Evolutionary conservation across 2,888 invertebrate species (phyloP), one percentile per base, ranked within the genome.

Genomic region (Cataglyphis altisquamis): DNA sequence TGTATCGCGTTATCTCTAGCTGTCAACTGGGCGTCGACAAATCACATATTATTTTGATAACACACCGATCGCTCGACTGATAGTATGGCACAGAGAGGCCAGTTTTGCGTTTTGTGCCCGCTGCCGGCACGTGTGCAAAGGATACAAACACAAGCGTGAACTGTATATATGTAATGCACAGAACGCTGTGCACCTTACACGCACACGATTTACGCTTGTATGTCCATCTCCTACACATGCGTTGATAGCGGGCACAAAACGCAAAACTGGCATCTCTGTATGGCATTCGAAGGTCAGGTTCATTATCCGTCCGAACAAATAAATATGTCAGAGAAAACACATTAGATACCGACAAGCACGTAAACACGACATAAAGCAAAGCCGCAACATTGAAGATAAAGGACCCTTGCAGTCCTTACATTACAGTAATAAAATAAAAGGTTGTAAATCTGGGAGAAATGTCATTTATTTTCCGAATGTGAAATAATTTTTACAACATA

Each of bases 11-110:
- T 52, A 4, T 66, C 52, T 66, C 8, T n/a, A n/a, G 10, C 8
- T 62, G 32, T 64, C 52, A 9, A 52, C 5, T 63, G 15, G 52
- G 3, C 12, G 52, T 66, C 18, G 52, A n/a, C 48, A 75, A 64
- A 39, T 66, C 25, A 25, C 52, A n/a, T 25, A 64, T 75, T 32
- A 75, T 48, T 74, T 48, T 25, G 64, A 48, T 64, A 36, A 18
- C 15, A 8, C 10, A 3, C 45, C 12, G 41, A 45, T 45, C 29
- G 62, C 48, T 63, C 63, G 39, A 15, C 5, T 29, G 41, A 74
- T 25, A 63, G 21, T 18, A 15, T 21, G 32, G 12, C 21, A 45
- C 6, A 29, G 2, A 29, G 29, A 29, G 1, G 29, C 29, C 29
- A 29, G 2, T 29, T 29, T 29, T 29, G 29, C 29, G 29, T 29